Percentiles rank a stretch among this genome's conserved stretches.
Evolutionary conservation across 2,113 vertebrate genomes (phyloP).

Genomic region (Hippocampus guttulatus): DNA sequence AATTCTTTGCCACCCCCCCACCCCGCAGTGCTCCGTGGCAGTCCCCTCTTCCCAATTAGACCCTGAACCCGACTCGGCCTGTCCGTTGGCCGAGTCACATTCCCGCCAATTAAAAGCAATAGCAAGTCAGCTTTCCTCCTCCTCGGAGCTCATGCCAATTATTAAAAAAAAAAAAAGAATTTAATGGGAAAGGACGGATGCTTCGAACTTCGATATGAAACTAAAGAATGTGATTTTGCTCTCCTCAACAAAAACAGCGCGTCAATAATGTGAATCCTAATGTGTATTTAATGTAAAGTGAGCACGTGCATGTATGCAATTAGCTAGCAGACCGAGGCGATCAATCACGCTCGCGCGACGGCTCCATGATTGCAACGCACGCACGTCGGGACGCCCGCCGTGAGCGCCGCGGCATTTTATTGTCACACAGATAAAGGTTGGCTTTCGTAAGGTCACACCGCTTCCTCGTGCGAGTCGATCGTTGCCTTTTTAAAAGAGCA

Average conservation of each 20-base stretch:
- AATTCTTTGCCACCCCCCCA: not conserved
- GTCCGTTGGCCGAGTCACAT: not conserved
- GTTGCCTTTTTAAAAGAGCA: not conserved
- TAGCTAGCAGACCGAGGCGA: conserved; percentile 67
- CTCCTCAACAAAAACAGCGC: too few relatives aligned
- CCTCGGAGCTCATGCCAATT: not conserved
- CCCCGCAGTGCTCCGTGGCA: not conserved
- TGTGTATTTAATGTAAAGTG: conserved; percentile 16
- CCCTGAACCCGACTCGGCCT: not conserved
- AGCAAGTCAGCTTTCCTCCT: not conserved
- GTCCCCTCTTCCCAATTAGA: not conserved
- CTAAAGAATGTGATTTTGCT: not conserved
- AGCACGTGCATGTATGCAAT: conserved; percentile 38
- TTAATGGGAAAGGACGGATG: not conserved
- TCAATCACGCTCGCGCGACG: conserved; percentile 66
- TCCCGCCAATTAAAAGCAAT: not conserved
- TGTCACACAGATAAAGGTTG: not conserved
- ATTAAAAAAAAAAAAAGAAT: too few relatives aligned
- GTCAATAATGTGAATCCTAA: not conserved
- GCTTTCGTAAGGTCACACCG: conserved; percentile 7
- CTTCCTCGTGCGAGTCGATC: not conserved
- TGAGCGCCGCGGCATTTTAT: not conserved
- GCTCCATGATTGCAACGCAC: conserved; percentile 59
- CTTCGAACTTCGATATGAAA: not conserved
- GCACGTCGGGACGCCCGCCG: not conserved